Evolutionary conservation across 2,888 invertebrate species (phyloP).

Genomic region (Pachycephus smyrnensis): DNA sequence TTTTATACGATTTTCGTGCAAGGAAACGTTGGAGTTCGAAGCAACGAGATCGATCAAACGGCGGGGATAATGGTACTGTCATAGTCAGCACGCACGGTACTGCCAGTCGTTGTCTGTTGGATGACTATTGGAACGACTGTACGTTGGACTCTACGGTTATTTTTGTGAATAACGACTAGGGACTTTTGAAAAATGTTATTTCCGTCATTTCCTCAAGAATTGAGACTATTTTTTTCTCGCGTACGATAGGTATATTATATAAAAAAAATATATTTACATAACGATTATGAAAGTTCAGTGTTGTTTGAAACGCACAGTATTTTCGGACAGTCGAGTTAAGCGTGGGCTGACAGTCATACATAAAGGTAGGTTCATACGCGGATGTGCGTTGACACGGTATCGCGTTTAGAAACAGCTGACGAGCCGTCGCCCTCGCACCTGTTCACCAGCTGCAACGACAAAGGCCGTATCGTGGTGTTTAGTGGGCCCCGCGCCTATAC

Average conservation of each 20-base stretch:
- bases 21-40: constrained; percentile 8
- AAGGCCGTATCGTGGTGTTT: constrained; percentile 42
- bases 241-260: neutral
- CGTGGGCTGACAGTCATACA: neutral
- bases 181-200: neutral
- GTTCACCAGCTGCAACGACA: constrained; percentile 62
- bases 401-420: constrained; percentile 55
- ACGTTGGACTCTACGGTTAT: neutral
- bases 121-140: neutral
- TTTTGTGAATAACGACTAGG: neutral
- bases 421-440: constrained; percentile 52
- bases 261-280: neutral
- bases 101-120: constrained; percentile 23
- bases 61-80: constrained; percentile 11
- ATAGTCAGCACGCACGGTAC: constrained; percentile 38
- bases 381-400: neutral
- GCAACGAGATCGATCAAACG: constrained; percentile 45
- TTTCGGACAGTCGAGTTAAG: neutral
- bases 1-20: neutral
- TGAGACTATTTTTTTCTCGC: neutral
- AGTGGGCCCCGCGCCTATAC: constrained; percentile 35
- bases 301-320: neutral
- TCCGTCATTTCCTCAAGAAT: neutral
- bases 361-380: neutral
- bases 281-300: too few relatives aligned